phyloP scores from a whole-genome alignment of 2,888 invertebrate genomes.

The Vannuccia rotundouncinata region DNA sequence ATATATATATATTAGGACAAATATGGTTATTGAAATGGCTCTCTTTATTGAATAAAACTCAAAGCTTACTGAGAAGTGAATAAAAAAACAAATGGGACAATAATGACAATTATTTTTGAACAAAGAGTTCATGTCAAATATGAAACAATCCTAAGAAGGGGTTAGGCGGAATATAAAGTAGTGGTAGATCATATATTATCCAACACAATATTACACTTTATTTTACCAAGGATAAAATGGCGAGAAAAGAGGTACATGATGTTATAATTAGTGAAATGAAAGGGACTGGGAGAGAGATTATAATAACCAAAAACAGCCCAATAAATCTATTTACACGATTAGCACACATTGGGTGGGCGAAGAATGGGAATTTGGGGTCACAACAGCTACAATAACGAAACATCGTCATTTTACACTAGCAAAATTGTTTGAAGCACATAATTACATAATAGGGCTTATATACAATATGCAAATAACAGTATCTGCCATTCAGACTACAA shows the following conservation, averaged over 20 bases:
- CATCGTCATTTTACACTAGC: background rate
- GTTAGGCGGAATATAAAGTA: conserved; percentile 6
- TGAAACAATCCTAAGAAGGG: background rate
- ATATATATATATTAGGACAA: too few relatives aligned
- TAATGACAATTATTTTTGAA: background rate
- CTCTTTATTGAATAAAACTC: conserved; percentile 16
- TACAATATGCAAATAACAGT: conserved; percentile 3
- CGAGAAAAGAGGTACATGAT: conserved; percentile 1
- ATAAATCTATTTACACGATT: conserved; percentile 19
- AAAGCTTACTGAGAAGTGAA: background rate
- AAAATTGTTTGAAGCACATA: background rate
- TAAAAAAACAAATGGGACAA: background rate
- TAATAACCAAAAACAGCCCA: background rate
- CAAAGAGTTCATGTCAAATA: background rate
- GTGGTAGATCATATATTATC: background rate
- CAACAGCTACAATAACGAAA: conserved; percentile 11
- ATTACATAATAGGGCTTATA: background rate
- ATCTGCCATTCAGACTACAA: background rate
- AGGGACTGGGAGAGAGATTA: background rate
- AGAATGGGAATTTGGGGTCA: background rate
- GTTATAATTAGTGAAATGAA: background rate
- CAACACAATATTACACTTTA: background rate
- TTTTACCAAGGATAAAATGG: conserved; percentile 14
- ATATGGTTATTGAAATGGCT: conserved; percentile 12
- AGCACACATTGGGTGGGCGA: background rate